Evolutionary conservation across 2,113 vertebrate genomes (phyloP).

Genomic region (Brevimyrus niger): DNA sequence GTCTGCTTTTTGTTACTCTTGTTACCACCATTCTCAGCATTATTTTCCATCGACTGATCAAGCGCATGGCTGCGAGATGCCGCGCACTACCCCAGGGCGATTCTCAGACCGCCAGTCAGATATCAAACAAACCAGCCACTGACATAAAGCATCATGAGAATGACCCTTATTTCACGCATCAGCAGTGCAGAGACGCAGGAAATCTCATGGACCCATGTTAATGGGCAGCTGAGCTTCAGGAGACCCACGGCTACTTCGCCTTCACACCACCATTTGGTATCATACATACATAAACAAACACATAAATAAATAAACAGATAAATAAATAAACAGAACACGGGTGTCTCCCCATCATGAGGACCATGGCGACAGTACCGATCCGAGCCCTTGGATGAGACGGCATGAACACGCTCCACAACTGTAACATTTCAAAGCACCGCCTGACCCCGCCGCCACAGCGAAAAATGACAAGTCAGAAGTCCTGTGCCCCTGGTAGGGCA

Average conservation of each 20-base stretch:
- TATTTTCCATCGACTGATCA: not conserved
- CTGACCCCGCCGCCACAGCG: slow-evolving; percentile 39
- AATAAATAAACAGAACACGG: too few relatives aligned
- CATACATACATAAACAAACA: not conserved
- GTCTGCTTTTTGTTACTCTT: not conserved
- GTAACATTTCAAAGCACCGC: slow-evolving; percentile 37
- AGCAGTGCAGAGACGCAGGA: not conserved
- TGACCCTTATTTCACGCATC: not conserved
- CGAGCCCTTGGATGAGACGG: slow-evolving; percentile 27
- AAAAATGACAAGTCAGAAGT: slow-evolving; percentile 30
- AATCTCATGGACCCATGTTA: not conserved
- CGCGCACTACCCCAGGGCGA: not conserved
- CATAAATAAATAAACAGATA: too few relatives aligned
- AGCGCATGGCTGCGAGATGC: too few relatives aligned
- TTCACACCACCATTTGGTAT: not conserved
- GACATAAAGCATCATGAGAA: not conserved
- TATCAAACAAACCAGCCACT: not conserved
- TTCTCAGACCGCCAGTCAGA: not conserved
- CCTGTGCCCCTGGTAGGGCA: not conserved
- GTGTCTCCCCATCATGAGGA: not conserved
- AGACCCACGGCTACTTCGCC: not conserved
- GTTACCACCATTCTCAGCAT: not conserved
- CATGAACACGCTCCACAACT: slow-evolving; percentile 38
- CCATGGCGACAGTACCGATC: slow-evolving; percentile 37
- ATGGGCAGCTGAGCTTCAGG: not conserved